Percentiles rank a stretch among this genome's conserved stretches.
phyloP scores from a whole-genome alignment of 1,140 invertebrate genomes.

The Thereuonema tuberculata region DNA sequence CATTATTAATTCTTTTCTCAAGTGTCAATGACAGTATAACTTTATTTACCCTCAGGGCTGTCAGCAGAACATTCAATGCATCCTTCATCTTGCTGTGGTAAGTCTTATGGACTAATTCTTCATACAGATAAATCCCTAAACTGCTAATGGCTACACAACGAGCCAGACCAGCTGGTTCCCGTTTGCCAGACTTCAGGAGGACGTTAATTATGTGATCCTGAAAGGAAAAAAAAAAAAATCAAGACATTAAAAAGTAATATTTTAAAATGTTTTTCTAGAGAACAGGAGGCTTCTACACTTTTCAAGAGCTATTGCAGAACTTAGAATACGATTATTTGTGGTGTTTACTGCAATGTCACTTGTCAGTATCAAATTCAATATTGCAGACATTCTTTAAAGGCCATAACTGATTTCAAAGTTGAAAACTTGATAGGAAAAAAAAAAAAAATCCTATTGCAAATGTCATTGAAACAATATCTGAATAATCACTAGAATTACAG shows the following conservation, averaged over 20 bases:
- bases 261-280: too few relatives aligned
- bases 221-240: constrained; percentile 23
- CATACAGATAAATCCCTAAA: constrained; percentile 69
- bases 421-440: too few relatives aligned
- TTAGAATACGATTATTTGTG: background rate
- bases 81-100: constrained; percentile 58
- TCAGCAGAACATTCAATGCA: constrained; percentile 69
- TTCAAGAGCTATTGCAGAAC: background rate
- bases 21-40: too few relatives aligned
- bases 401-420: too few relatives aligned
- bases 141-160: constrained; percentile 78
- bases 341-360: too few relatives aligned
- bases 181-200: constrained; percentile 65
- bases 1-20: too few relatives aligned
- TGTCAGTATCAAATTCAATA: too few relatives aligned
- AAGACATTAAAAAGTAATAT: too few relatives aligned
- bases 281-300: constrained; percentile 7
- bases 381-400: too few relatives aligned
- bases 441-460: too few relatives aligned
- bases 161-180: constrained; percentile 74
- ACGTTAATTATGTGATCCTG: constrained; percentile 80
- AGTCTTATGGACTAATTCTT: constrained; percentile 44
- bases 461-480: too few relatives aligned
- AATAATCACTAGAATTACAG: too few relatives aligned
- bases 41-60: constrained; percentile 57